Conservation (phyloP, 2,888 invertebrate genomes). For the Standfussiana lucernea region DNA sequence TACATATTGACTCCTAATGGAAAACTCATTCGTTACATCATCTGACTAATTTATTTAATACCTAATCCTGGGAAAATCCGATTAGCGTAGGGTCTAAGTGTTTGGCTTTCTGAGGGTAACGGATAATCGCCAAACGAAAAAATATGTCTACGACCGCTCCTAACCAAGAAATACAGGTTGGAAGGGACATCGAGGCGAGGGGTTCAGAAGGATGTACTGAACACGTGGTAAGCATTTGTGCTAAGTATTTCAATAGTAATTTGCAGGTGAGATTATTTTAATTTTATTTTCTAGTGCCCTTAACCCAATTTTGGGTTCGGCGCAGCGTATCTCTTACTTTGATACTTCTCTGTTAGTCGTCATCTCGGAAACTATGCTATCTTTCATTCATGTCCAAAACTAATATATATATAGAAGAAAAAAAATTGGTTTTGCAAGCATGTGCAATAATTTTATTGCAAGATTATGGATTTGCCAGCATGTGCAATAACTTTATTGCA, state of each 20-base stretch:
- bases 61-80: slow-evolving; percentile 2
- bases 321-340: neutral
- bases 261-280: too few relatives aligned
- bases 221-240: too few relatives aligned
- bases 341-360: neutral
- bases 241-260: neutral
- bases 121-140: too few relatives aligned
- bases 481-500: too few relatives aligned
- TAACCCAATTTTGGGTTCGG: neutral
- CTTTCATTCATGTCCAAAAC: neutral
- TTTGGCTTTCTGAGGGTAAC: neutral
- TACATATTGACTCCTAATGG: neutral
- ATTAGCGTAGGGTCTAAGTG: neutral
- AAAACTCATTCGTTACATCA: neutral
- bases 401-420: neutral
- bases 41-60: neutral
- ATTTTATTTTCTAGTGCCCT: too few relatives aligned
- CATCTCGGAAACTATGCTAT: neutral
- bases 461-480: neutral
- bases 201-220: too few relatives aligned
- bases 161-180: neutral
- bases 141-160: neutral
- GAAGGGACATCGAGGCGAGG: too few relatives aligned
- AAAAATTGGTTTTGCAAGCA: neutral
- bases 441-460: too few relatives aligned